phyloP scores from a whole-genome alignment of 2,797 vertebrate species.

The Falco biarmicus region DNA sequence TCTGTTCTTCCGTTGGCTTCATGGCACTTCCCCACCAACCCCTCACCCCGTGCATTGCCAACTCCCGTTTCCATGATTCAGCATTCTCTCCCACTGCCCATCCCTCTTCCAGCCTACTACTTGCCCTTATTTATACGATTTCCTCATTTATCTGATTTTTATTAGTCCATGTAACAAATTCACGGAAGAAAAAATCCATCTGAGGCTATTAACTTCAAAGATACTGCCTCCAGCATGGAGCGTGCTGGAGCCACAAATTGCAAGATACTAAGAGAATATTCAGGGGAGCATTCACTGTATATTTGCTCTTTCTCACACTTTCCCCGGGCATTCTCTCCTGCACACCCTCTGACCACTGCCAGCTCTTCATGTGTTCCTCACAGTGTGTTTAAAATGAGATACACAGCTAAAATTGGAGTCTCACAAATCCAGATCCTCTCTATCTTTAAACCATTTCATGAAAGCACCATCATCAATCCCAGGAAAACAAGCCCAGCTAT shows the following conservation, averaged over 20 bases:
- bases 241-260: neutral
- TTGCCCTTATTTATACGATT: neutral
- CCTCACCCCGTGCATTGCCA: neutral
- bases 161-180: slow-evolving; percentile 16
- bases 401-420: neutral
- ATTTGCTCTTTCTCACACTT: neutral
- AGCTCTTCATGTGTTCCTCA: neutral
- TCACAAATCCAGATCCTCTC: neutral
- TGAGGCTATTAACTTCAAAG: slow-evolving; percentile 36
- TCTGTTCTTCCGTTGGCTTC: neutral
- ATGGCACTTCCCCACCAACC: neutral
- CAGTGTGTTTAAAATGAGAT: neutral
- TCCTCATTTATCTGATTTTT: slow-evolving; percentile 57
- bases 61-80: slow-evolving; percentile 18
- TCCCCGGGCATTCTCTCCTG: neutral
- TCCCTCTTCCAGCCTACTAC: neutral
- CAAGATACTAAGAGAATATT: neutral
- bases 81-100: neutral
- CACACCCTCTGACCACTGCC: neutral
- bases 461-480: neutral
- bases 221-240: neutral
- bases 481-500: neutral
- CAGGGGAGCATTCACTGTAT: neutral
- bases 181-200: slow-evolving; percentile 45
- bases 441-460: neutral